Evolutionary conservation across 1,140 invertebrate species (phyloP).

Genomic region (Nylanderia fulva): DNA sequence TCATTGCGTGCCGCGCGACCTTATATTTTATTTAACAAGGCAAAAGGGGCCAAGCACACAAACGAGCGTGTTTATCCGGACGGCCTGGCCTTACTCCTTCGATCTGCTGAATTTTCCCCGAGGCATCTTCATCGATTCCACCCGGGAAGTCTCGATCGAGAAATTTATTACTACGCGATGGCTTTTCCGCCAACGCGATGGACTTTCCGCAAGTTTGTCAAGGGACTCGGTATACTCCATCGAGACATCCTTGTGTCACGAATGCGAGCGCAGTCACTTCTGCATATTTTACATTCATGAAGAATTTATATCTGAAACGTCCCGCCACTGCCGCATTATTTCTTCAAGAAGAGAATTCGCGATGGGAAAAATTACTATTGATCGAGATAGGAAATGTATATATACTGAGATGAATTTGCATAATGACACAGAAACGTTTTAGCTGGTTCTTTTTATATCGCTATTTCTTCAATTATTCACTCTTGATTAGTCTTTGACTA

Average conservation of each 20-base stretch:
- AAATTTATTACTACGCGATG: slow-evolving; percentile 44
- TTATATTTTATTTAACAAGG: slow-evolving; percentile 62
- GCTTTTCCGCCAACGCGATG: slow-evolving; percentile 13
- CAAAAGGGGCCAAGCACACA: slow-evolving; percentile 1
- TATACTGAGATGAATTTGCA: not conserved
- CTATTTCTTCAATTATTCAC: not conserved
- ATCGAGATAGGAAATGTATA: not conserved
- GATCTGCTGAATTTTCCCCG: slow-evolving; percentile 38
- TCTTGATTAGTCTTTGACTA: not conserved
- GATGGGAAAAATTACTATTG: not conserved
- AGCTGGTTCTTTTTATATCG: not conserved
- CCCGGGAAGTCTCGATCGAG: slow-evolving; percentile 4
- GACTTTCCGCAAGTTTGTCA: not conserved
- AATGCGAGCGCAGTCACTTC: not conserved
- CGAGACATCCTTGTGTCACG: not conserved
- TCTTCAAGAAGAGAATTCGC: not conserved
- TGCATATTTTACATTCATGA: not conserved
- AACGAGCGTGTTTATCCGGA: not conserved
- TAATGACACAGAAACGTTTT: not conserved
- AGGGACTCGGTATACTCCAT: not conserved
- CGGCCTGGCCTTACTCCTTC: not conserved
- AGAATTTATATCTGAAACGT: not conserved
- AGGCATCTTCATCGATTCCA: not conserved
- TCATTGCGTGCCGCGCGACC: slow-evolving; percentile 46
- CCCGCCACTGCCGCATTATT: not conserved